These are phyloP conservation scores for Ceratosolen fusciceps DNA, from an alignment of 1,140 invertebrate genomes.

Conservation along the genomic window DNA sequence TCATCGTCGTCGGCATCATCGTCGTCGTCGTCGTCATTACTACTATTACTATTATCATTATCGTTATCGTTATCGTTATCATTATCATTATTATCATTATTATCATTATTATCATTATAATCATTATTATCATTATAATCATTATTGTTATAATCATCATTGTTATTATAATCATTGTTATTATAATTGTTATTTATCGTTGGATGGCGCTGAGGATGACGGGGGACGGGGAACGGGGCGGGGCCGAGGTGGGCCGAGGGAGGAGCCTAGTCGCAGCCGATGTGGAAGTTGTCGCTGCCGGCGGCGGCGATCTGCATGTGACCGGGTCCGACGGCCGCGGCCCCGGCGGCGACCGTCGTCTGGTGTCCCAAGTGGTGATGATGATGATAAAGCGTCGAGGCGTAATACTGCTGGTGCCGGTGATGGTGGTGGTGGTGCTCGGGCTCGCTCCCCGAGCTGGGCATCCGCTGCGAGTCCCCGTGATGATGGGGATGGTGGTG, in stretches of 20 bases:
- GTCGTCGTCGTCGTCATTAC: too few species aligned
- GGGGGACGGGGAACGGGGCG: not conserved
- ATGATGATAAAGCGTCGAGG: constrained; percentile 67
- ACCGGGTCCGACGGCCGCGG: constrained; percentile 32
- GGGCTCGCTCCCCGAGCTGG: constrained; percentile 13
- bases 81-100: too few species aligned
- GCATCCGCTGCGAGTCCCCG: constrained; percentile 42
- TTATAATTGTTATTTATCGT: too few species aligned
- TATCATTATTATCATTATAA: too few species aligned
- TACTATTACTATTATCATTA: too few species aligned
- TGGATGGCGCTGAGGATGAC: not conserved
- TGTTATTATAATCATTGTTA: too few species aligned
- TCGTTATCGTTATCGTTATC: too few species aligned
- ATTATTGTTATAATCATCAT: too few species aligned
- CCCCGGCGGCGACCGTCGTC: constrained; percentile 40
- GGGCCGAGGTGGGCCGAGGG: not conserved
- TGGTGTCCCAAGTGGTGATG: constrained; percentile 63
- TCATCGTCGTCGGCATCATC: too few species aligned
- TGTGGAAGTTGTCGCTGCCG: constrained; percentile 43
- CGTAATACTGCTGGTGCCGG: constrained; percentile 70
- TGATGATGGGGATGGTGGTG: constrained; percentile 56
- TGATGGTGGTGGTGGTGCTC: constrained; percentile 55
- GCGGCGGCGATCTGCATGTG: constrained; percentile 43
- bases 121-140: too few species aligned
- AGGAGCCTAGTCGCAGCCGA: constrained; percentile 30